These are phyloP conservation scores for Australoheros facetus DNA, from an alignment of 2,797 vertebrate genomes.

Conservation along the genomic window DNA sequence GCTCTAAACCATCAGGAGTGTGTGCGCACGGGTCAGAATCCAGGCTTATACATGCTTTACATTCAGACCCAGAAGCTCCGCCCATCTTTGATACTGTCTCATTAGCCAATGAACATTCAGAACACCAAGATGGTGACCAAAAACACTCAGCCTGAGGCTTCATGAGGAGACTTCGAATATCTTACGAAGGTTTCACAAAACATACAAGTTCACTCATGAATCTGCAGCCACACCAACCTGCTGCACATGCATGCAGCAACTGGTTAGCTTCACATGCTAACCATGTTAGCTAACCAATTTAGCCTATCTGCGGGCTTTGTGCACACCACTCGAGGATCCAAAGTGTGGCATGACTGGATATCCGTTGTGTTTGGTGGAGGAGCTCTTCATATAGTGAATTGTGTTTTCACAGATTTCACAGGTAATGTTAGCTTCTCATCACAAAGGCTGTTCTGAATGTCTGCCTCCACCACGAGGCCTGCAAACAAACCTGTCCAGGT, in stretches of 20 bases:
- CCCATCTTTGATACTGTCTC: too few species aligned
- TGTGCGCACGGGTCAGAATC: too few species aligned
- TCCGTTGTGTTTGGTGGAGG: not conserved
- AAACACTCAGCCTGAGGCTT: too few species aligned
- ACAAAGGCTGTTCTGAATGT: not conserved
- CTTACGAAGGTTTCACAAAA: too few species aligned
- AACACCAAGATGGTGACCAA: too few species aligned
- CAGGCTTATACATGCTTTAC: too few species aligned
- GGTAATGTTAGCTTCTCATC: constrained; percentile 6
- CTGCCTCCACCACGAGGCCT: constrained; percentile 13
- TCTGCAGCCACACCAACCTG: not conserved
- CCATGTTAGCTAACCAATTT: too few species aligned
- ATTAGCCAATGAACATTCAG: too few species aligned
- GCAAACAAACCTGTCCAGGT: constrained; percentile 61
- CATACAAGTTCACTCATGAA: too few species aligned
- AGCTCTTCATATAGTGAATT: not conserved
- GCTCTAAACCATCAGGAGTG: too few species aligned
- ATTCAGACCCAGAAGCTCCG: too few species aligned
- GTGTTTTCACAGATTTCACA: not conserved
- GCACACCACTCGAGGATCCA: not conserved
- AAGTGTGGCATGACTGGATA: not conserved
- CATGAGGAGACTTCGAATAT: too few species aligned
- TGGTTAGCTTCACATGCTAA: not conserved
- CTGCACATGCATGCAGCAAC: not conserved
- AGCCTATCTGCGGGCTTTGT: not conserved